Evolutionary conservation across 2,888 invertebrate genomes (phyloP), one percentile per base, ranked within the genome.

Genomic region (Nomada ferruginata): DNA sequence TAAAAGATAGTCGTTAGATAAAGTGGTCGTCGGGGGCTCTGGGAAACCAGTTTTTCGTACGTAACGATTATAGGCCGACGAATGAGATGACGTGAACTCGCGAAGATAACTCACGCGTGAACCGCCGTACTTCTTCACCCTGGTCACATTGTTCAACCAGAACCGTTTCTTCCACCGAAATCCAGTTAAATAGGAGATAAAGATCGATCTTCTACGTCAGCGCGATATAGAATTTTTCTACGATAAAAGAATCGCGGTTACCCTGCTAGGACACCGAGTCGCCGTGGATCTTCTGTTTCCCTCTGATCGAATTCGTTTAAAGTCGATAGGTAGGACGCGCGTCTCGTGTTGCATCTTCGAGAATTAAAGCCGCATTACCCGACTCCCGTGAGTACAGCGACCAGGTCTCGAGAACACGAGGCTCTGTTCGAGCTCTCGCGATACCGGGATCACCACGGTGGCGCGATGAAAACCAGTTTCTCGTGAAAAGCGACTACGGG

Each of bases 11-110:
- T 85, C 85, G 84, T 89, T 82, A 79, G 87, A 88, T 89, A 89
- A 79, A 69, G 71, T 52, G 55, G 15, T 26, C 66, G 75, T 82
- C 70, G 36, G 42, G 36, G 63, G 23, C 61, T 60, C 70, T 15
- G 61, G 87, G 78, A 83, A 89, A 89, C 89, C 87, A 89, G 89
- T 89, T 89, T 82, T 85, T 86, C 86, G 89, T 86, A 79, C 79
- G 70, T 86, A 86, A 89, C 86, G 87, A 89, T 88, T 87, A 86
- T 84, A 82, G 85, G 75, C 72, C 83, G 82, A 86, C 84, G 85
- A 77, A 75, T 60, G 72, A 60, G 80, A 64, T 73, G 85, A 88
- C 84, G 77, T 69, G 79, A 65, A 79, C 84, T 76, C 79, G 85
- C 83, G 66, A 73, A 76, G 85, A 80, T 79, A 73, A 76, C 76